Base-by-base conservation (phyloP, 1,140 invertebrate genomes). In the Drosophila baimaii region DNA sequence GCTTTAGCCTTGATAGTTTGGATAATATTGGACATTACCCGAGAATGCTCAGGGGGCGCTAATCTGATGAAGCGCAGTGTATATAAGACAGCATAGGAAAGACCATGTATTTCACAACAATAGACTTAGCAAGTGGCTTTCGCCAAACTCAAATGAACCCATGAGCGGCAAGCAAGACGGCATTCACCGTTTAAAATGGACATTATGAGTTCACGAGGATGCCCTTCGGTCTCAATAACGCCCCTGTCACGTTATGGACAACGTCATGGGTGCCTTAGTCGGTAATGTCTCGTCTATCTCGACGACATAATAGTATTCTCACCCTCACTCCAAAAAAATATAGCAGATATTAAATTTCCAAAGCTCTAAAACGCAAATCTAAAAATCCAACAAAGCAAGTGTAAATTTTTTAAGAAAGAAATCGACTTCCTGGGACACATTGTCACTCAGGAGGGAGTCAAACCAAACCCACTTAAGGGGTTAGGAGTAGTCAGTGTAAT, bases 231-330 rank as follows among this genome's bases (percentile, higher is more conserved):
- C n/a, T n/a, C n/a, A n/a, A n/a, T n/a, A n/a, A n/a, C n/a, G n/a
- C n/a, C n/a, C 43, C 55, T 39, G 56, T 44, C 9, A 63, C 31
- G 66, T 63, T 47, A 64, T 63, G 51, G 66, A 70, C 58, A 62
- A 63, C 56, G 66, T 63, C 12, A 13, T 70, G 15, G 61, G 59
- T 13, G 62, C n/a, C n/a, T 6, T 64, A 19, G 13, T 54, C 10
- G 61, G 35, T 3, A 52, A 62, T 62, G 39, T 23, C 49, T 69
- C 4, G 55, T 68, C 23, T 44, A 47, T 13, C 57, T 59, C 4
- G 46, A 52, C 46, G 59, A 62, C 8, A 62, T 59, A 17, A 61
- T 68, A 19, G 31, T 62, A 69, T 69, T 69, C 6, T 69, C 49
- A 23, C 37, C 39, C 21, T 61, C 49, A 25, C 64, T 61, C 10